Conservation (phyloP, 2,113 vertebrate genomes). For the Eleginops maclovinus region DNA sequence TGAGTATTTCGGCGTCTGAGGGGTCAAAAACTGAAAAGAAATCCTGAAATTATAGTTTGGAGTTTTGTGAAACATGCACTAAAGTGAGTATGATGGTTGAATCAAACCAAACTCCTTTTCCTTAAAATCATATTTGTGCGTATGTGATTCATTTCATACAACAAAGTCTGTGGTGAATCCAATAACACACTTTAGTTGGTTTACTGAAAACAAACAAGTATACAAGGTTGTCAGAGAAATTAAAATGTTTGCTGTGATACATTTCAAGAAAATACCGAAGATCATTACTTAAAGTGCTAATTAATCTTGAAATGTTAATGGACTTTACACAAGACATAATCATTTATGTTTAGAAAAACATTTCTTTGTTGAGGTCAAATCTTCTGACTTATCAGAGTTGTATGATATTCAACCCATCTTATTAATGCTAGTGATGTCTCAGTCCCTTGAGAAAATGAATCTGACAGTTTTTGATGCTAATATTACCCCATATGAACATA, state of each 20-base stretch:
- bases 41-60: conserved; percentile 25
- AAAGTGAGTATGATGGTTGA: not conserved
- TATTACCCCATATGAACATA: conserved; percentile 70
- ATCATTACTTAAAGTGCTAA: conserved; percentile 10
- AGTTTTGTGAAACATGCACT: conserved; percentile 22
- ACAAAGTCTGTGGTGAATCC: not conserved
- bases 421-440: conserved; percentile 33
- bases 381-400: conserved; percentile 46
- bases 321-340: conserved; percentile 22
- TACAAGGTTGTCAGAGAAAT: not conserved
- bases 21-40: conserved; percentile 7
- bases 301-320: conserved; percentile 50
- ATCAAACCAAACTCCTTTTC: conserved; percentile 5
- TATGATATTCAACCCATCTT: conserved; percentile 50
- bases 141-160: not conserved
- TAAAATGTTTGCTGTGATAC: not conserved
- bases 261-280: not conserved
- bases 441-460: conserved; percentile 54
- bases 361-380: conserved; percentile 34
- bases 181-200: conserved; percentile 2
- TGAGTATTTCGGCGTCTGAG: conserved; percentile 15
- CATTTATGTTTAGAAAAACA: conserved; percentile 15
- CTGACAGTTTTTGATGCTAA: conserved; percentile 67
- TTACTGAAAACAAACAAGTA: not conserved
- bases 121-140: not conserved